phyloP scores from a whole-genome alignment of 1,140 invertebrate genomes.

The Drosophila ohnishii region DNA sequence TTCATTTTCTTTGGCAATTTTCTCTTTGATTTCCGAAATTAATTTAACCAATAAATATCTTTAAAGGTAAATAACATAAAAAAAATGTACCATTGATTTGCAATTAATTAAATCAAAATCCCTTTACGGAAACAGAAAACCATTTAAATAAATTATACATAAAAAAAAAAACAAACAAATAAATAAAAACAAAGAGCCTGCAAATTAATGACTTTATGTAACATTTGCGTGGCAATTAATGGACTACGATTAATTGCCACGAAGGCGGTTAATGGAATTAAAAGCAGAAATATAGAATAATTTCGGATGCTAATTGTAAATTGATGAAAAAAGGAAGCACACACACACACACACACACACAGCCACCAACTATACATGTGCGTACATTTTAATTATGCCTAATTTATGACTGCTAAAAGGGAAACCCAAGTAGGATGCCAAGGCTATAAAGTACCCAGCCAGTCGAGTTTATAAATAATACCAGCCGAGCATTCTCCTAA shows the following conservation, averaged over 20 bases:
- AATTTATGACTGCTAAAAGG: conserved; percentile 64
- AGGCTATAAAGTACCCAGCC: background rate
- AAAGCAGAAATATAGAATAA: conserved; percentile 15
- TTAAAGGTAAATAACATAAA: background rate
- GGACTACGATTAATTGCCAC: conserved; percentile 12
- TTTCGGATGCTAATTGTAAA: conserved; percentile 44
- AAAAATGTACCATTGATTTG: background rate
- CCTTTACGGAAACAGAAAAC: background rate
- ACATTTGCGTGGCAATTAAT: conserved; percentile 30
- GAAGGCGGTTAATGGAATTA: conserved; percentile 14
- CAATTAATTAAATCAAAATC: conserved; percentile 6
- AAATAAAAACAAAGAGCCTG: background rate
- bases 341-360: conserved; percentile 9
- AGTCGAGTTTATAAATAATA: conserved; percentile 12
- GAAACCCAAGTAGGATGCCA: conserved; percentile 5
- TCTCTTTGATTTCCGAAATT: too few species aligned
- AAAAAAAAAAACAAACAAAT: conserved; percentile 1
- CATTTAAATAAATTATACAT: conserved; percentile 6
- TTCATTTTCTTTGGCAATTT: too few species aligned
- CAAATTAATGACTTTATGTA: conserved; percentile 11
- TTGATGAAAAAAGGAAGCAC: conserved; percentile 38
- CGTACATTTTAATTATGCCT: conserved; percentile 68
- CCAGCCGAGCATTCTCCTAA: conserved; percentile 4
- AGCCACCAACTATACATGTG: background rate
- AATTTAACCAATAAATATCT: background rate